Evolutionary conservation across 2,113 vertebrate species (phyloP).

Genomic region (Prietella phreatophila): DNA sequence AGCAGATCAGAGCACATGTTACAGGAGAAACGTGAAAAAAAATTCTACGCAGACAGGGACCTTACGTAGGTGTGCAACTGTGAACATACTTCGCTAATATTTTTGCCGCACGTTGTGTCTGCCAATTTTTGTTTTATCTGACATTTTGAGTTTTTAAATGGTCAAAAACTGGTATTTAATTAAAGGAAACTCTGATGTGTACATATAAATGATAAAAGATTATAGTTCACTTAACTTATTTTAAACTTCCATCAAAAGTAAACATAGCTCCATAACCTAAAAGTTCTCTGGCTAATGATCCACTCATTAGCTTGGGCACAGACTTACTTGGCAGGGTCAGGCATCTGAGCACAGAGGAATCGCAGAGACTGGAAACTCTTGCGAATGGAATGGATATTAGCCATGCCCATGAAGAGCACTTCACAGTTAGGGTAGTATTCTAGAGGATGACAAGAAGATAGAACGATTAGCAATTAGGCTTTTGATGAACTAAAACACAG

Average conservation of each 20-base stretch:
- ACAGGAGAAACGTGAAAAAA: too few species aligned
- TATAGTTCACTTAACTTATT: neutral
- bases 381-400: slow-evolving; percentile 97
- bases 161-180: too few species aligned
- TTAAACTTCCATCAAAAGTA: neutral
- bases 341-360: slow-evolving; percentile 93
- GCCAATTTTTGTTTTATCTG: too few species aligned
- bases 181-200: too few species aligned
- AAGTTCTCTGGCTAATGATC: neutral
- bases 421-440: slow-evolving; percentile 99
- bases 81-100: too few species aligned
- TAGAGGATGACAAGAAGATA: slow-evolving; percentile 50
- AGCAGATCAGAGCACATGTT: too few species aligned
- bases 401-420: slow-evolving; percentile 98
- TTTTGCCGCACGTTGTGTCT: too few species aligned
- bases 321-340: slow-evolving; percentile 95
- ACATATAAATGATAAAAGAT: neutral
- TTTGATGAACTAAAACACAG: neutral
- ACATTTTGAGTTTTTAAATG: too few species aligned
- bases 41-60: too few species aligned
- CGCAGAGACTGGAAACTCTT: slow-evolving; percentile 97
- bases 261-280: neutral
- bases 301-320: neutral
- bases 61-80: too few species aligned
- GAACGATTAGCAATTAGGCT: neutral